Evolutionary conservation across 2,888 invertebrate species (phyloP), one percentile per base, ranked within the genome.

Genomic region (Tachina grossa): DNA sequence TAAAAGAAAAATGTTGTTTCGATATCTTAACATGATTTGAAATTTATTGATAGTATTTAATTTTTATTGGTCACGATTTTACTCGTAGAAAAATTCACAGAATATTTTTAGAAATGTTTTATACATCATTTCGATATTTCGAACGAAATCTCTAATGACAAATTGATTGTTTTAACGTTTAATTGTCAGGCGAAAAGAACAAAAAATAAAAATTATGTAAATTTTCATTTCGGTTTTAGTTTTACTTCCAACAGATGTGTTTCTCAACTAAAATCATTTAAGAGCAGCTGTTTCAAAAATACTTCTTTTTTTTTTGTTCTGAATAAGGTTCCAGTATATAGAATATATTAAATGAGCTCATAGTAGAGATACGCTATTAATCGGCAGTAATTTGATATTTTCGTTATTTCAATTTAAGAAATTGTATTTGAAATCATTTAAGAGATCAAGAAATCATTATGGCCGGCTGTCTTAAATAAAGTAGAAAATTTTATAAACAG

Each of bases 11-110:
- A n/a, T 10, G 8, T 66, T 49, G 14, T 57, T 41, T 57, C 14
- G 39, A 39, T 57, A 79, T 71, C 53, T 61, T 45, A 22, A 72
- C 10, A 9, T 53, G 49, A 47, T 53, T 74, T 43, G 43, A 65
- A 51, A 66, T 74, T 74, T 66, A 81, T 75, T 74, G 51, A 45
- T 11, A 68, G 59, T 61, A 19, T 81, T 81, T 81, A 66, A 53
- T 14, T 75, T 75, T 47, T 61, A 75, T 74, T 81, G 61, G 81
- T 68, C 81, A 81, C 74, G 75, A 61, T 61, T 51, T 61, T 47
- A n/a, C n/a, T n/a, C n/a, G n/a, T n/a, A 41, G 65, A 59, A 11
- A 55, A 55, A 63, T 19, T 65, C n/a, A 53, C 11, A 31, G 22
- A 55, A 66, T 9, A n/a, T 1, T 39, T 1, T 39, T 11, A 55